Evolutionary conservation across 2,888 invertebrate genomes (phyloP), one percentile per base, ranked within the genome.

Genomic region (Drosophila kuntzei): DNA sequence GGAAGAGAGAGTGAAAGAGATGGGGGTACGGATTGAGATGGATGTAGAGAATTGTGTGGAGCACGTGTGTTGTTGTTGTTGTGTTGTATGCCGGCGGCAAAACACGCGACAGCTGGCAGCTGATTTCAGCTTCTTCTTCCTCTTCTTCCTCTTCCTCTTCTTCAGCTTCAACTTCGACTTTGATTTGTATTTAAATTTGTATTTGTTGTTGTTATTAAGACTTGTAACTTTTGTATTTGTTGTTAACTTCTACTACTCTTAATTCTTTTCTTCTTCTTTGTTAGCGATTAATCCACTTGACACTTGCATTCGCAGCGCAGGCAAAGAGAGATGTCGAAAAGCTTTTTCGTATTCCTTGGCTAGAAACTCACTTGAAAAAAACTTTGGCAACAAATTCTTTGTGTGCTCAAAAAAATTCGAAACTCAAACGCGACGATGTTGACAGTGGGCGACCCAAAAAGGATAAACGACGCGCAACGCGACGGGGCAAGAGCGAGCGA

Each of bases 341-440:
- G 50, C 44, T 61, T 61, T 67, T 22, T 44, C 22, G 53, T 76
- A 76, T 75, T 76, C 71, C 74, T 75, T 71, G 58, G 60, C 14
- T 32, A 60, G 43, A 22, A 66, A 69, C 61, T 65, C 81, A 82
- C 81, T 82, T 80, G 64, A 83, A 82, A 82, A 82, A 82, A 81
- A 81, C 74, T 65, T 70, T 55, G 72, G 75, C 77, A 75, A 71
- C 77, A 75, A 73, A 68, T 58, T 74, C 49, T 50, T 73, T 73
- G 72, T 68, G 69, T 75, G 79, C 71, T 78, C 66, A 65, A 71
- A 81, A 80, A 84, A 76, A 74, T 64, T 60, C 60, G 50, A 41
- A 43, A 39, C 39, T 34, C 22, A 47, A 57, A 22, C 76, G 72
- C 61, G 64, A 59, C 66, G 65, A n/a, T 47, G 29, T 29, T 29